Evolutionary conservation across 2,797 vertebrate species (phyloP).

Genomic region (Zalophus californianus): DNA sequence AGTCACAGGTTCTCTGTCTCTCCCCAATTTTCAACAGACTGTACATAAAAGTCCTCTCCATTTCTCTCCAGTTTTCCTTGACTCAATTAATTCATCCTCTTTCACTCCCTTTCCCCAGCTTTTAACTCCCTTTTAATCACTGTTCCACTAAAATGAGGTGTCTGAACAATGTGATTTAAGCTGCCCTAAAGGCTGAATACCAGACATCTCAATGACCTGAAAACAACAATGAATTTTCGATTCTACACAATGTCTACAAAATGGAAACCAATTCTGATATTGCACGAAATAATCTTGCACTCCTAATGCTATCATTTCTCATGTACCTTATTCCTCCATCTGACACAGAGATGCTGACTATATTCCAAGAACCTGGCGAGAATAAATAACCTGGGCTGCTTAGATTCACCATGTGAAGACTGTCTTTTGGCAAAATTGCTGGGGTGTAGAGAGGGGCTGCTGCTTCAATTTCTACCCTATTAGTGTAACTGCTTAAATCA

Average conservation of each 20-base stretch:
- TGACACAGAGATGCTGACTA: neutral
- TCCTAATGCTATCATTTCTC: neutral
- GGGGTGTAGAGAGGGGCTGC: neutral
- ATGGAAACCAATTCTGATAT: neutral
- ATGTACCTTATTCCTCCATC: neutral
- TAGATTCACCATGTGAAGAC: neutral
- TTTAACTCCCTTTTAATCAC: neutral
- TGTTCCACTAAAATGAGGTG: neutral
- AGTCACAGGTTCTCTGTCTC: neutral
- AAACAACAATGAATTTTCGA: conserved; percentile 16
- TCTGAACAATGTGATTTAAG: conserved; percentile 8
- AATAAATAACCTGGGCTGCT: neutral
- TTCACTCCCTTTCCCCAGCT: neutral
- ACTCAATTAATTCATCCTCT: neutral
- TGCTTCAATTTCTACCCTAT: neutral
- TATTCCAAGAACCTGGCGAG: neutral
- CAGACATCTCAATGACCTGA: neutral
- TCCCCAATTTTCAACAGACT: neutral
- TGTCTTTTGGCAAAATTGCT: conserved; percentile 13
- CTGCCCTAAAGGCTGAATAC: neutral
- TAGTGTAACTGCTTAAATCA: neutral
- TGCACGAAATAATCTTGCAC: neutral
- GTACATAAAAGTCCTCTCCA: neutral
- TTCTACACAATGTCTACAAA: neutral
- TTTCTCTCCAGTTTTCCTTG: neutral